These are phyloP conservation scores for Hylaea fasciaria DNA, from an alignment of 2,888 invertebrate species.

Conservation along the genomic window DNA sequence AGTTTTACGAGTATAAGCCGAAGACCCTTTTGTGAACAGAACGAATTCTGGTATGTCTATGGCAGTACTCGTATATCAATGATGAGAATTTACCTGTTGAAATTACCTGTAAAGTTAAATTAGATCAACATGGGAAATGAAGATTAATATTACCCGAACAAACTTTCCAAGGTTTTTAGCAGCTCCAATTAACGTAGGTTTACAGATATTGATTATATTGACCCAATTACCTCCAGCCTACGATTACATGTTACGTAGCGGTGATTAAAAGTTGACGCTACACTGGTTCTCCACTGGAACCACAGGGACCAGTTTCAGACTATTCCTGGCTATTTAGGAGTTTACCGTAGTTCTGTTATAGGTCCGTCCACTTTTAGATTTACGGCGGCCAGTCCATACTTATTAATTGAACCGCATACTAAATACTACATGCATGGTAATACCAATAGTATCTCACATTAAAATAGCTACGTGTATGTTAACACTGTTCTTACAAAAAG, in stretches of 20 bases:
- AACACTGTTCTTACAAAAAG: no score
- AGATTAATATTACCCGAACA: no score
- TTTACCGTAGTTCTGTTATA: constrained; percentile 6
- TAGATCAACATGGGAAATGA: no score
- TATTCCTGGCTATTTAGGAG: constrained; percentile 6
- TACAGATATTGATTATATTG: constrained; percentile 23
- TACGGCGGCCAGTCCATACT: no score
- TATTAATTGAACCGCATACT: no score
- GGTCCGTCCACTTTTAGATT: background rate
- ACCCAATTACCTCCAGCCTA: constrained; percentile 23
- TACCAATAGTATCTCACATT: background rate
- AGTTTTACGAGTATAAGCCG: no score
- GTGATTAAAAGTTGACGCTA: constrained; percentile 62
- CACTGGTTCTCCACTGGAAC: constrained; percentile 42
- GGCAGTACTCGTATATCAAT: no score
- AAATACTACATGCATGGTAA: background rate
- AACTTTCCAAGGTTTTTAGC: background rate
- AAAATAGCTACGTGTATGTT: background rate
- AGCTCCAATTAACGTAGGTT: background rate
- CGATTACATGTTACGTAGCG: constrained; percentile 28
- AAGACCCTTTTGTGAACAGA: no score
- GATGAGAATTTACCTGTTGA: no score
- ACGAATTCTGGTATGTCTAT: no score
- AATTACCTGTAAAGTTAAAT: no score
- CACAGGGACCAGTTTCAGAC: constrained; percentile 30